These are phyloP conservation scores for Anagyrus pseudococci DNA, from an alignment of 2,888 invertebrate genomes.

Conservation along the genomic window DNA sequence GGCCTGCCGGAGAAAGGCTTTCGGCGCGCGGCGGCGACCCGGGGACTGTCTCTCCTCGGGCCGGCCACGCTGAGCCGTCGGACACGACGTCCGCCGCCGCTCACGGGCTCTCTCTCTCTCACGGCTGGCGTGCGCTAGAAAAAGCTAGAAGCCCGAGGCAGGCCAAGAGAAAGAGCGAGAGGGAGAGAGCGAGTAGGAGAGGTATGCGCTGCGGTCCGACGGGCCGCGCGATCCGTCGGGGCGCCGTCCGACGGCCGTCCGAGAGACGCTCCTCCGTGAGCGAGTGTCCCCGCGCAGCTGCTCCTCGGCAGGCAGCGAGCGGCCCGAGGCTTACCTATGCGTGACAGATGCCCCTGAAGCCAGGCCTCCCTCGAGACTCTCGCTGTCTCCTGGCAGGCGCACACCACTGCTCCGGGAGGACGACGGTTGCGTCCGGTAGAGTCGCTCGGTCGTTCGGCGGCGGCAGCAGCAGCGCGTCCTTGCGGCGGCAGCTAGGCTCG, in stretches of 20 bases:
- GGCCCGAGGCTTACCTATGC: not conserved
- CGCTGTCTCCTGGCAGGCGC: not conserved
- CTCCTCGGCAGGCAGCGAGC: constrained; percentile 1
- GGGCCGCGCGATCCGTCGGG: constrained; percentile 30
- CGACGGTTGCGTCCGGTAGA: too few species aligned
- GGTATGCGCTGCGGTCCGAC: constrained; percentile 22
- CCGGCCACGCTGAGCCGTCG: not conserved
- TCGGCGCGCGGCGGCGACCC: not conserved
- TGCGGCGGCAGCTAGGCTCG: too few species aligned
- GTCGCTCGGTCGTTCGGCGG: too few species aligned
- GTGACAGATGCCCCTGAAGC: not conserved
- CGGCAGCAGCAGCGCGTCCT: too few species aligned
- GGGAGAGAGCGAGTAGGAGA: constrained; percentile 19
- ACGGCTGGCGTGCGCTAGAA: not conserved
- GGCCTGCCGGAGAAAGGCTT: constrained; percentile 4
- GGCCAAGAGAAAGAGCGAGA: constrained; percentile 5
- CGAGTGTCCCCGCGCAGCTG: not conserved
- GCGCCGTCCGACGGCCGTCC: constrained; percentile 16
- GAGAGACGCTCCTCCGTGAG: constrained; percentile 1
- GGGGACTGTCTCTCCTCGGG: not conserved
- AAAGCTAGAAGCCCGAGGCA: not conserved
- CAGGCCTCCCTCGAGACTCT: not conserved
- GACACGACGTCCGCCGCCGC: not conserved
- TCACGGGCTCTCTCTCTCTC: too few species aligned
- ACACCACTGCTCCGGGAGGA: too few species aligned